These are phyloP conservation scores for Labroides dimidiatus DNA, from an alignment of 2,797 vertebrate species.

Conservation along the genomic window DNA sequence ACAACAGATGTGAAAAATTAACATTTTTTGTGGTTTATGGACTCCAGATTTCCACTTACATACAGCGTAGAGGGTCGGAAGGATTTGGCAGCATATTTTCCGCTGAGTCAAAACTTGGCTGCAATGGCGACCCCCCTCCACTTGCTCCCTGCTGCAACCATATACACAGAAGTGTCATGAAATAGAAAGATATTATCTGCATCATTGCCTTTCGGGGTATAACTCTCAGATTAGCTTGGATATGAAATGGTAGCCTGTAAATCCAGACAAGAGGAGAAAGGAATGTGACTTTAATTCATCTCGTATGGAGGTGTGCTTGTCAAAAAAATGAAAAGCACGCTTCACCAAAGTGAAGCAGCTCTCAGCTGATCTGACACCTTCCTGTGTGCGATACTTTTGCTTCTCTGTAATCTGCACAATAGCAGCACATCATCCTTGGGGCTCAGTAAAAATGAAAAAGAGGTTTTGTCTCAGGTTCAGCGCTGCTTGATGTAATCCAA, in stretches of 20 bases:
- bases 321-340: constrained; percentile 21
- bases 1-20: constrained; percentile 61
- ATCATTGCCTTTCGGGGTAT: constrained; percentile 31
- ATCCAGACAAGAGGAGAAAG: constrained; percentile 31
- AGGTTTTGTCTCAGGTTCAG: constrained; percentile 15
- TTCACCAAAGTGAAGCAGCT: constrained; percentile 28
- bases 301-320: constrained; percentile 39
- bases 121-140: constrained; percentile 1
- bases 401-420: constrained; percentile 31
- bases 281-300: constrained; percentile 51
- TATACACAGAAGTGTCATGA: constrained; percentile 28
- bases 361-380: constrained; percentile 42
- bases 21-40: constrained; percentile 38
- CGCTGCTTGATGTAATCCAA: constrained; percentile 40
- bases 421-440: constrained; percentile 23
- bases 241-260: constrained; percentile 39
- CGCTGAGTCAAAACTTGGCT: constrained; percentile 34
- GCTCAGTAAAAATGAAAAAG: constrained; percentile 40
- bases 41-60: constrained; percentile 14
- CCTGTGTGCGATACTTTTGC: constrained; percentile 20
- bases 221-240: constrained; percentile 34
- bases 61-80: neutral
- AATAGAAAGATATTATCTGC: constrained; percentile 45
- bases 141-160: constrained; percentile 27
- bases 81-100: constrained; percentile 22